Evolutionary conservation across 2,113 vertebrate genomes (phyloP).

Genomic region (Kryptolebias marmoratus): DNA sequence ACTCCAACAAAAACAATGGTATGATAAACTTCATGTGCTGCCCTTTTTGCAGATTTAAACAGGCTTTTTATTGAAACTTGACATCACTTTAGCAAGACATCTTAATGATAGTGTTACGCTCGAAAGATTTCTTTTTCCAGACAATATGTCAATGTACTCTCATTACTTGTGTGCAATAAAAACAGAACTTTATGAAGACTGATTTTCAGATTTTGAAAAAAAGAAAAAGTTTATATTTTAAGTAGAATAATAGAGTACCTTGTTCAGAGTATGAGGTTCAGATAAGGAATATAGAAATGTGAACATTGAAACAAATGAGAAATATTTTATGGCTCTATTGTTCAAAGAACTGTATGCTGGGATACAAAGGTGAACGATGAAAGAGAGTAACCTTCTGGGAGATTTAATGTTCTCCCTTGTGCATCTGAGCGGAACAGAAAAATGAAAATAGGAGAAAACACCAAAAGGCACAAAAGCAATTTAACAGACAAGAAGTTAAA

Average conservation of each 20-base stretch:
- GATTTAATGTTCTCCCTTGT: constrained; percentile 37
- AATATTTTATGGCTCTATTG: constrained; percentile 43
- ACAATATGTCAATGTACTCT: no score
- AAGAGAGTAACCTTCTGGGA: constrained; percentile 19
- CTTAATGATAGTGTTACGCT: no score
- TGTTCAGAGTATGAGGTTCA: constrained; percentile 41
- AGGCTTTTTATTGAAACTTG: no score
- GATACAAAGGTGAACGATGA: not conserved
- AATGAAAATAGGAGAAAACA: not conserved
- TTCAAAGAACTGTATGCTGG: constrained; percentile 41
- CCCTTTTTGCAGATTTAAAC: no score
- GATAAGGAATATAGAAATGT: constrained; percentile 50
- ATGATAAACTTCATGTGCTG: no score
- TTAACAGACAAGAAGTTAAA: constrained; percentile 10
- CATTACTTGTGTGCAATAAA: not conserved
- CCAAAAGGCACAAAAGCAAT: not conserved
- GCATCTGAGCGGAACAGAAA: constrained; percentile 9
- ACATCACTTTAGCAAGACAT: no score
- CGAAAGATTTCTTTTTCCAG: no score
- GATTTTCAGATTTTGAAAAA: constrained; percentile 35
- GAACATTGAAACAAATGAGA: constrained; percentile 55
- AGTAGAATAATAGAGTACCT: constrained; percentile 46
- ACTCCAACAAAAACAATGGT: no score
- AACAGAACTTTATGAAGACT: constrained; percentile 39
- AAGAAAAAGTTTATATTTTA: constrained; percentile 22